Base-by-base conservation (phyloP, 2,888 invertebrate genomes). In the Mellilla xanthometata region DNA sequence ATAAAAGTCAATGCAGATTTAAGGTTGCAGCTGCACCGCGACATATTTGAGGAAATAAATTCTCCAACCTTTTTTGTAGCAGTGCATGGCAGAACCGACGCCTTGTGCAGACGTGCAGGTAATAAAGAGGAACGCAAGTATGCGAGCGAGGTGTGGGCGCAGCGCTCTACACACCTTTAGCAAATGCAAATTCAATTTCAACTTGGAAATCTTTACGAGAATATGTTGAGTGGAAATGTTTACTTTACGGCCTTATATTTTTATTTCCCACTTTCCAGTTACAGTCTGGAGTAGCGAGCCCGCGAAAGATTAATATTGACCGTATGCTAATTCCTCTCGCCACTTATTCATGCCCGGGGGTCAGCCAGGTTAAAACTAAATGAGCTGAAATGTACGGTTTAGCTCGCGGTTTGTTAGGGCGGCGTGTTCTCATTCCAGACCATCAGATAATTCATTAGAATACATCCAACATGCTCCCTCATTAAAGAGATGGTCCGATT, bases 111-210 rank as follows among this genome's bases (percentile, higher is more conserved):
- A 62, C 60, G 58, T 63, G 61, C 53, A 56, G 61, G 65, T 56
- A 71, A 69, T 74, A 72, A 72, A 72, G 65, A 66, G 65, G 63
- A 65, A 72, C 64, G 64, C 62, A 68, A 69, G 65, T 58, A 56
- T 55, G 58, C 59, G 50, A 59, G 56, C 61, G 65, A 76, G 62
- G 75, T 72, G 78, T 75, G 71, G 67, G 75, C 65, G 70, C 62
- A 59, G 58, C 57, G 60, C 35, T 52, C 58, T 55, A 56, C 60
- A 54, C 62, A 57, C 58, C 61, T 68, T 61, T 72, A 64, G 64
- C 62, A 64, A 68, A 76, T 74, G 71, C 68, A 76, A 79, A 78
- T 75, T 74, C 59, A 79, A 78, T 76, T 74, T 58, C 62, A 52
- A 62, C 67, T 73, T 59, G 52, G 62, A 72, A 80, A 74, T 71